Evolutionary conservation across 1,140 invertebrate species (phyloP).

Genomic region (Mylabris phalerata): DNA sequence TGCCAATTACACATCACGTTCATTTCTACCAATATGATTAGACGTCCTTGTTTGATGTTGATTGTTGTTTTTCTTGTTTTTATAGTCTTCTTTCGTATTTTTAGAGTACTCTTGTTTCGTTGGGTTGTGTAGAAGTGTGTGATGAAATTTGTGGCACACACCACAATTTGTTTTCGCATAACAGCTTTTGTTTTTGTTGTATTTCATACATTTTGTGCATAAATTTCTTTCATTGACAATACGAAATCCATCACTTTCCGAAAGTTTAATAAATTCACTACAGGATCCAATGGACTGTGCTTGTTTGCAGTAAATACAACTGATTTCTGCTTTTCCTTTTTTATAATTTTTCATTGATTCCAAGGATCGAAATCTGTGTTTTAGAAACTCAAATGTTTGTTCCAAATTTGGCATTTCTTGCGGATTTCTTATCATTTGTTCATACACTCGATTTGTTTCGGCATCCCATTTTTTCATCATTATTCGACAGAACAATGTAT

Average conservation of each 20-base stretch:
- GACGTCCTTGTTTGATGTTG: no score
- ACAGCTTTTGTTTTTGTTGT: neutral
- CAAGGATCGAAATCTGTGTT: no score
- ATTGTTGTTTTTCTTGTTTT: no score
- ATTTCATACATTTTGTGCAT: neutral
- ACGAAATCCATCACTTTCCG: neutral
- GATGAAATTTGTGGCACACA: neutral
- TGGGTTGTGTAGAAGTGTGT: neutral
- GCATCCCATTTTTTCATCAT: neutral
- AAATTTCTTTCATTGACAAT: neutral
- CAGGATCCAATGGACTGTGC: neutral
- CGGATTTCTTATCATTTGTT: neutral
- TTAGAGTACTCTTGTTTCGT: no score
- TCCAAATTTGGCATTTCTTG: no score
- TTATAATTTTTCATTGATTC: neutral
- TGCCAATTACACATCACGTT: neutral
- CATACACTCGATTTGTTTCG: no score
- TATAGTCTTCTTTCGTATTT: no score
- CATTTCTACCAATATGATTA: neutral
- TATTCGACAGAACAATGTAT: neutral
- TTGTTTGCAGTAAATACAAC: neutral
- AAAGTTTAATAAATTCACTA: neutral
- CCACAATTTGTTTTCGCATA: neutral
- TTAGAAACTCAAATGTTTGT: neutral
- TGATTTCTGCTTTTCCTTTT: neutral